Base-by-base conservation (phyloP, 2,888 invertebrate species). In the Disparrhopalites patrizii region DNA sequence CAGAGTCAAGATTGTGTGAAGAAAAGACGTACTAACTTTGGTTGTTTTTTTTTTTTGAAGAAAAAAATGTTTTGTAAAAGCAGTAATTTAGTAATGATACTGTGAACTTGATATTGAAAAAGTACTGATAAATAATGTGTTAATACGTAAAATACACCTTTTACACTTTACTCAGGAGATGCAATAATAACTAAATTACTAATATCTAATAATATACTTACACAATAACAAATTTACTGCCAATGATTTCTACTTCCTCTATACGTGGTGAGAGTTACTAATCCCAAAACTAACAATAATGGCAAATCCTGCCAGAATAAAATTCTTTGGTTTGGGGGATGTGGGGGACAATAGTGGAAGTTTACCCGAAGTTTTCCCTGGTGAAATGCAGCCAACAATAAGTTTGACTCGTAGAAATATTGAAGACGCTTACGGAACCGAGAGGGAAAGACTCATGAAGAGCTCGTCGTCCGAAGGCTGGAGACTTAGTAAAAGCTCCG, bases 401-500 rank as follows among this genome's bases (percentile, higher is more conserved):
- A 47, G 28, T 47, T 47, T 47, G 13, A 47, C 23, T 18, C 5
- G 47, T 23, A 47, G 25, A 8, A 47, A 47, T 23, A 20, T 58
- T 20, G 61, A 61, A 33, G 51, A 61, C 28, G 23, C 31, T 33
- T 61, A 52, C 52, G 27, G 18, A 51, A 51, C 31, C 25, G 65
- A 65, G 52, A 50, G 58, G 13, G 58, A 65, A 57, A 57, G 51
- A 36, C 50, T 58, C 13, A 51, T 57, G 27, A 23, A 52, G 20
- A 57, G 30, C 33, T 33, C 57, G 13, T 25, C n/a, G n/a, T 30
- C 20, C 38, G 65, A 75, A 18, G 73, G 72, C 1, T 75, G 75
- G 75, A 43, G 74, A 20, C 63, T 71, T 38, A 73, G 73, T 62
- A 70, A 70, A 56, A 70, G 71, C 43, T 75, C 75, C 15, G 72